These are phyloP conservation scores for Drosophila grimshawi DNA, from an alignment of 1,140 invertebrate species.

Conservation along the genomic window DNA sequence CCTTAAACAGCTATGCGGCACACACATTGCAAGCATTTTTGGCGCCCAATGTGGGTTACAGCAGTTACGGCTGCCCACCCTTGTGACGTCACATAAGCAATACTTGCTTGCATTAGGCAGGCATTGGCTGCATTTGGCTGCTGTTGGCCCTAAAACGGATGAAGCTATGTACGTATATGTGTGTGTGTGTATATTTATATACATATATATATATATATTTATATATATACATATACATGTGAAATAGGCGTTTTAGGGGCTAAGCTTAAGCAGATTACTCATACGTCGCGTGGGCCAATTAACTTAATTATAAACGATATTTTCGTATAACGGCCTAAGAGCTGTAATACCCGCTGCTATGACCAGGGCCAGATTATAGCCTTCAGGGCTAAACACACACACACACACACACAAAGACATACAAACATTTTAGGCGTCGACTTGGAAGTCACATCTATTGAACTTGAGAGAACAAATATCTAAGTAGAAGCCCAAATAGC, in stretches of 20 bases:
- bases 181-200: neutral
- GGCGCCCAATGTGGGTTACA: conserved; percentile 11
- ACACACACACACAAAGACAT: neutral
- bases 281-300: conserved; percentile 66
- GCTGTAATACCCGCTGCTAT: neutral
- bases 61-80: neutral
- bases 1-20: too few species aligned
- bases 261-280: conserved; percentile 64
- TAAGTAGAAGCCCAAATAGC: neutral
- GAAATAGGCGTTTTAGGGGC: conserved; percentile 26
- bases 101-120: neutral
- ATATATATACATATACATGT: neutral
- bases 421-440: conserved; percentile 3
- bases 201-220: neutral
- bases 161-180: conserved; percentile 16
- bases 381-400: conserved; percentile 14
- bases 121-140: conserved; percentile 6
- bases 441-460: conserved; percentile 34
- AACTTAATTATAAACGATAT: conserved; percentile 60
- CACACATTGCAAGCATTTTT: neutral
- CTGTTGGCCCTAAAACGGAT: conserved; percentile 54
- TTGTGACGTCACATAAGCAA: neutral
- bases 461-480: conserved; percentile 25
- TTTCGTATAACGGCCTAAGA: neutral
- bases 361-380: neutral